A percentile compares a stretch with the other conserved stretches of the same genome.
These are phyloP conservation scores for Homarus americanus DNA, from an alignment of 1,140 invertebrate genomes.

Conservation along the genomic window DNA sequence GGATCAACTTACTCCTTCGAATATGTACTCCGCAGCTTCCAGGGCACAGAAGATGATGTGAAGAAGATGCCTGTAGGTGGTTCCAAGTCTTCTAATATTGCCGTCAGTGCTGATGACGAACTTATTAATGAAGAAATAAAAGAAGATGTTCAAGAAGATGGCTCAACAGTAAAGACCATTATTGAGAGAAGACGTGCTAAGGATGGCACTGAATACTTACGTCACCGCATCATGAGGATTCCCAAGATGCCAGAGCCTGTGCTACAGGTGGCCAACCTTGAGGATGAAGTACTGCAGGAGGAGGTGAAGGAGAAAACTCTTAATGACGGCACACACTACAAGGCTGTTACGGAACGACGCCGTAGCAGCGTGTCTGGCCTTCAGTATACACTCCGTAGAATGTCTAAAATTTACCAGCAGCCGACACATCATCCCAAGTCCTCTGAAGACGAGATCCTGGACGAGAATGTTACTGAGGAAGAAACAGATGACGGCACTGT, in stretches of 20 bases:
- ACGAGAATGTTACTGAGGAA: constrained; percentile 73
- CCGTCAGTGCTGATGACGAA: constrained; percentile 72
- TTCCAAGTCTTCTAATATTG: constrained; percentile 59
- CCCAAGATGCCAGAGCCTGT: constrained; percentile 73
- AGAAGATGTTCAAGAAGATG: constrained; percentile 71
- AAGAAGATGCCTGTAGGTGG: constrained; percentile 55
- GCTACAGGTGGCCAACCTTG: constrained; percentile 62
- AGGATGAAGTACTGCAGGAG: constrained; percentile 72
- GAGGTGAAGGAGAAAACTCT: constrained; percentile 71
- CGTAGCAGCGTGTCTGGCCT: constrained; percentile 72
- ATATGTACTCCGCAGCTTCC: constrained; percentile 72
- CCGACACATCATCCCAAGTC: constrained; percentile 40
- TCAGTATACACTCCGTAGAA: constrained; percentile 73
- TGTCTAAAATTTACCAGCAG: constrained; percentile 68
- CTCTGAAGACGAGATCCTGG: constrained; percentile 65
- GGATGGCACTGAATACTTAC: constrained; percentile 74
- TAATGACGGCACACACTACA: constrained; percentile 67
- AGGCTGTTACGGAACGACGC: constrained; percentile 70
- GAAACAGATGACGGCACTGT: constrained; percentile 72
- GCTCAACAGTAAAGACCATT: constrained; percentile 70
- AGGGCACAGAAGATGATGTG: constrained; percentile 66
- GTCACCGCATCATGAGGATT: constrained; percentile 74
- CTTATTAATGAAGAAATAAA: constrained; percentile 74
- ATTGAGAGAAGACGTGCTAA: constrained; percentile 72
- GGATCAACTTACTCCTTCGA: constrained; percentile 74